Percentiles rank a stretch among this genome's conserved stretches.
phyloP scores from a whole-genome alignment of 1,140 invertebrate species.

The Euura lappo region DNA sequence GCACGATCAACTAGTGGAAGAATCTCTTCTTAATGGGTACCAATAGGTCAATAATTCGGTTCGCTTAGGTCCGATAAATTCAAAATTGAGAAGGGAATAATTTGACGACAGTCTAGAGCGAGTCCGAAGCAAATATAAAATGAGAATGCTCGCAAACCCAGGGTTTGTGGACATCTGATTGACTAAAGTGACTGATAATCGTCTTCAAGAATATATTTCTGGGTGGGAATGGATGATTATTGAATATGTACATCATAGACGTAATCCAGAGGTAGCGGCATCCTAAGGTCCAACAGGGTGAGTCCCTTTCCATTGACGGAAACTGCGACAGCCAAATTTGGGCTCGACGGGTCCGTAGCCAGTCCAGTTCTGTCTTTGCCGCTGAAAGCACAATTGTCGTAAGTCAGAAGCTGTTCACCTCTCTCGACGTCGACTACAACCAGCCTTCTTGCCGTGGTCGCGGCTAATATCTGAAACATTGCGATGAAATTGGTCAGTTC shows the following conservation, averaged over 20 bases:
- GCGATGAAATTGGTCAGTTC: not conserved
- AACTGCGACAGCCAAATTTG: constrained; percentile 60
- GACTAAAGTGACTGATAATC: not conserved
- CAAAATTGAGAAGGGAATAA: too few species aligned
- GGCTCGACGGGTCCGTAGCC: constrained; percentile 59
- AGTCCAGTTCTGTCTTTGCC: constrained; percentile 59
- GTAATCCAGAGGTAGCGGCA: constrained; percentile 62
- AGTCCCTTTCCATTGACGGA: constrained; percentile 62
- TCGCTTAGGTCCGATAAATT: too few species aligned
- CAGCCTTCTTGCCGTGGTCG: constrained; percentile 58
- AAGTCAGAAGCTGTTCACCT: constrained; percentile 59
- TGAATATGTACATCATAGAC: constrained; percentile 58
- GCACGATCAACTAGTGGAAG: too few species aligned
- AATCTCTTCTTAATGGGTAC: too few species aligned
- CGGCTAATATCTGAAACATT: constrained; percentile 54
- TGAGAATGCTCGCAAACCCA: too few species aligned
- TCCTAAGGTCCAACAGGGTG: constrained; percentile 61
- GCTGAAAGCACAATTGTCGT: constrained; percentile 62
- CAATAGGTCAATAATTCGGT: too few species aligned
- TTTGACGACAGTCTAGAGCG: too few species aligned
- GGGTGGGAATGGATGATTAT: not conserved
- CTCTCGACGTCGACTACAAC: constrained; percentile 61
- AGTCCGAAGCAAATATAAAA: too few species aligned
- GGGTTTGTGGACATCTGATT: not conserved
- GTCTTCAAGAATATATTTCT: not conserved